A percentile compares a stretch with the other conserved stretches of the same genome.
Conservation (phyloP, 2,888 invertebrate genomes). For the Xylocampa areola region DNA sequence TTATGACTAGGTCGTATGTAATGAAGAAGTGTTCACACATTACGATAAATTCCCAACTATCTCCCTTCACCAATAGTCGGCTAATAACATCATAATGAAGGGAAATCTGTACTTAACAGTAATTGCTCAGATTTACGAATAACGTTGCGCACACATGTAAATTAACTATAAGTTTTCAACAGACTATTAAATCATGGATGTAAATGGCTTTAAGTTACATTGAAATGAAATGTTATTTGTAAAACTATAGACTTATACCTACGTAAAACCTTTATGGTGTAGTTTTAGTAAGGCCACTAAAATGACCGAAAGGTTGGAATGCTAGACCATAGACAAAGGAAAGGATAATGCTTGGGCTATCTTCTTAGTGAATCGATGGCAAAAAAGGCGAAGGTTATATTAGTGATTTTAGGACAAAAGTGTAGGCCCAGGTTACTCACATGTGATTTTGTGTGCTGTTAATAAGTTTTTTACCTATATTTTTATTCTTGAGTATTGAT, state of each 20-base stretch:
- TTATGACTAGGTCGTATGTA: too few species aligned
- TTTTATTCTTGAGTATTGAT: neutral
- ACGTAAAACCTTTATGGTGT: conserved; percentile 1
- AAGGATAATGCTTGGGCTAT: too few species aligned
- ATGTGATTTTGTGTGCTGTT: too few species aligned
- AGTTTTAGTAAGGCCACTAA: too few species aligned
- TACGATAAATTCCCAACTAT: neutral
- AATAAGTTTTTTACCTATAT: too few species aligned
- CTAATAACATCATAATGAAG: conserved; percentile 25
- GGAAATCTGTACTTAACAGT: conserved; percentile 30
- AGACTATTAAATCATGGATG: conserved; percentile 53
- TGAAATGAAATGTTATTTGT: conserved; percentile 40
- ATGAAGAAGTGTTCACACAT: neutral
- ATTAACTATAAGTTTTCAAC: conserved; percentile 63
- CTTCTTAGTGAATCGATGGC: too few species aligned
- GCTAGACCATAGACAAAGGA: too few species aligned
- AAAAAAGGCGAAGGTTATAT: too few species aligned
- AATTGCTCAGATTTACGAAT: conserved; percentile 62
- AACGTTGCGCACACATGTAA: conserved; percentile 69
- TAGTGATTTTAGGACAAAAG: too few species aligned
- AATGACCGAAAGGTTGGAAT: too few species aligned
- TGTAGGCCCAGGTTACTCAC: too few species aligned
- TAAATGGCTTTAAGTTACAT: conserved; percentile 50
- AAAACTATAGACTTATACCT: too few species aligned
- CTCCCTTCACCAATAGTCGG: conserved; percentile 3